Base-by-base conservation (phyloP, 2,797 vertebrate species). In the Tarsius wallacei region DNA sequence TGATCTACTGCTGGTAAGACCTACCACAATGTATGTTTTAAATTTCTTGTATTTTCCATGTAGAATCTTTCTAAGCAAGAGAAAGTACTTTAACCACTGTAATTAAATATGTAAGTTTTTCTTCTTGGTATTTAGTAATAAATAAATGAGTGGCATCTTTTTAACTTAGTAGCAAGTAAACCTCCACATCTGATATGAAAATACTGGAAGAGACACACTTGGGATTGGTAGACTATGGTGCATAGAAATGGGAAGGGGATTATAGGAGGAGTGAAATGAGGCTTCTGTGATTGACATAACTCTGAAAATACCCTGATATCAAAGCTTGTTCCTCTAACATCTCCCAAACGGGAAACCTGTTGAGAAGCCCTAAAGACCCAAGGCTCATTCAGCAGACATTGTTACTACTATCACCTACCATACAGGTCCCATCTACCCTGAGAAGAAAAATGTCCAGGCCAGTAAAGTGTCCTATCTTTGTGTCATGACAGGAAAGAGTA, bases 121-220 rank as follows among this genome's bases (percentile, higher is more conserved):
- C 22, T 89, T 59, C n/a, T 57, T 59, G 19, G 28, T 64, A 74
- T 80, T 93, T 83, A 83, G 28, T 64, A 92, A 78, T 77, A 93
- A 68, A 42, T 77, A 81, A 12, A 66, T 49, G 24, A 17, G 51
- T 74, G 31, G 12, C 36, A 12, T 70, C 47, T 70, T 31, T 31
- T 76, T 80, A 80, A 76, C 36, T 93, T 22, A 89, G 21, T 33
- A 51, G 21, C 66, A 87, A 57, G 26, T 53, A 61, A 83, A 64
- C 2, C 2, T 9, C 11, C 49, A 33, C 9, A 6, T 28, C n/a
- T 71, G 8, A 47, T 66, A 13, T 42, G 36, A 66, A 94, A 91
- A 51, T 28, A 57, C 6, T 42, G 33, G 3, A 63, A 17, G 53
- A 42, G 47, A 36, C 22, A 91, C 57, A 28, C 5, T 31, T 68